Evolutionary conservation across 2,797 vertebrate species (phyloP).

Genomic region (Pelochelys cantorii): DNA sequence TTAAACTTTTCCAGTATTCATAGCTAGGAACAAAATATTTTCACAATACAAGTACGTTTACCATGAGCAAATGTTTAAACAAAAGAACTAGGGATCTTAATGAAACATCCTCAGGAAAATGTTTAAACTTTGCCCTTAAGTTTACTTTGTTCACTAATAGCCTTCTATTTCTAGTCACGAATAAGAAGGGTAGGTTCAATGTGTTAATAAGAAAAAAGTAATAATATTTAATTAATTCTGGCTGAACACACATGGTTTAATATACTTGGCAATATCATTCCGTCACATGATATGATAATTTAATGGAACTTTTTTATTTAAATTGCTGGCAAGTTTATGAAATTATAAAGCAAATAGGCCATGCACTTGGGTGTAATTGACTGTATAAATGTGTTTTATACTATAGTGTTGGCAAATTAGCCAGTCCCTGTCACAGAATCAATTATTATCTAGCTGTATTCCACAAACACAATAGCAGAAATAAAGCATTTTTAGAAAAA

Average conservation of each 20-base stretch:
- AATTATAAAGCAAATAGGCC: slow-evolving; percentile 89
- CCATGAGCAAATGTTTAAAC: slow-evolving; percentile 87
- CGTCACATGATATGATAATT: slow-evolving; percentile 88
- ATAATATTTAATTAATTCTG: slow-evolving; percentile 90
- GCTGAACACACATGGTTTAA: slow-evolving; percentile 89
- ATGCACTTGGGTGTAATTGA: slow-evolving; percentile 88
- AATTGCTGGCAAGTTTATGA: slow-evolving; percentile 90
- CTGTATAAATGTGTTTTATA: slow-evolving; percentile 88
- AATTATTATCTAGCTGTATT: slow-evolving; percentile 84
- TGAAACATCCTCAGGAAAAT: slow-evolving; percentile 84
- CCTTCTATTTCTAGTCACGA: slow-evolving; percentile 83
- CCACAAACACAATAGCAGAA: slow-evolving; percentile 83
- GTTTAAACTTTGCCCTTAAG: slow-evolving; percentile 86
- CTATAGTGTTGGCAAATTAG: slow-evolving; percentile 86
- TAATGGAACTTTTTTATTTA: slow-evolving; percentile 90
- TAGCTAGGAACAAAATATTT: slow-evolving; percentile 85
- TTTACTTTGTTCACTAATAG: slow-evolving; percentile 86
- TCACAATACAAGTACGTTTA: slow-evolving; percentile 84
- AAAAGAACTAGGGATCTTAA: slow-evolving; percentile 84
- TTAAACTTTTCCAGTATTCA: slow-evolving; percentile 78
- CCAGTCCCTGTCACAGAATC: slow-evolving; percentile 85
- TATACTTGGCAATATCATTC: slow-evolving; percentile 88
- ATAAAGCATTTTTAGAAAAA: slow-evolving; percentile 79
- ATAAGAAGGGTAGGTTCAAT: slow-evolving; percentile 83
- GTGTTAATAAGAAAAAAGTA: slow-evolving; percentile 89